phyloP scores from a whole-genome alignment of 1,140 invertebrate genomes.

The Megathymus violae region DNA sequence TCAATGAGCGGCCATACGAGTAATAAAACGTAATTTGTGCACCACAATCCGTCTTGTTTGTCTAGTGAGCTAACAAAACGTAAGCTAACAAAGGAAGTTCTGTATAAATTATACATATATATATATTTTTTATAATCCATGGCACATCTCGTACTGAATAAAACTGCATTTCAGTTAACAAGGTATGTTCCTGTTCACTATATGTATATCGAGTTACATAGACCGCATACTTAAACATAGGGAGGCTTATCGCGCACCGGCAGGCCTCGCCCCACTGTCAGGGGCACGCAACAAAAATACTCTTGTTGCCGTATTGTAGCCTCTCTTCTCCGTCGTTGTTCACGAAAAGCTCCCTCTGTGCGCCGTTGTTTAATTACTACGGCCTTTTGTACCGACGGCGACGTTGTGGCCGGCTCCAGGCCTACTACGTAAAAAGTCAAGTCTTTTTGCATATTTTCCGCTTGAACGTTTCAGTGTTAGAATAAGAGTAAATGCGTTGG shows the following conservation, averaged over 20 bases:
- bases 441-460: constrained; percentile 36
- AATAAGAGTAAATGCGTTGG: constrained; percentile 28
- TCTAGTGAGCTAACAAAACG: too few species aligned
- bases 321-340: constrained; percentile 51
- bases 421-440: constrained; percentile 40
- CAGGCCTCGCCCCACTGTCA: constrained; percentile 53
- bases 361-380: constrained; percentile 73
- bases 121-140: too few species aligned
- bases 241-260: constrained; percentile 59
- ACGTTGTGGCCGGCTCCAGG: constrained; percentile 37
- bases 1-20: too few species aligned
- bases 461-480: constrained; percentile 28
- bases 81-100: too few species aligned
- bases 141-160: background rate
- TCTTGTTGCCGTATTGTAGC: constrained; percentile 68
- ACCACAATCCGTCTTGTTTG: too few species aligned
- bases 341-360: constrained; percentile 59
- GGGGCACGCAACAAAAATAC: constrained; percentile 74
- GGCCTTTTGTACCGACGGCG: constrained; percentile 56
- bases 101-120: too few species aligned
- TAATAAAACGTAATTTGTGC: too few species aligned
- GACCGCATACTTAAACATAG: constrained; percentile 30
- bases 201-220: constrained; percentile 25
- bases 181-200: too few species aligned
- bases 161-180: constrained; percentile 33